Base-by-base conservation (phyloP, 2,113 vertebrate species). In the Elephas maximus region DNA sequence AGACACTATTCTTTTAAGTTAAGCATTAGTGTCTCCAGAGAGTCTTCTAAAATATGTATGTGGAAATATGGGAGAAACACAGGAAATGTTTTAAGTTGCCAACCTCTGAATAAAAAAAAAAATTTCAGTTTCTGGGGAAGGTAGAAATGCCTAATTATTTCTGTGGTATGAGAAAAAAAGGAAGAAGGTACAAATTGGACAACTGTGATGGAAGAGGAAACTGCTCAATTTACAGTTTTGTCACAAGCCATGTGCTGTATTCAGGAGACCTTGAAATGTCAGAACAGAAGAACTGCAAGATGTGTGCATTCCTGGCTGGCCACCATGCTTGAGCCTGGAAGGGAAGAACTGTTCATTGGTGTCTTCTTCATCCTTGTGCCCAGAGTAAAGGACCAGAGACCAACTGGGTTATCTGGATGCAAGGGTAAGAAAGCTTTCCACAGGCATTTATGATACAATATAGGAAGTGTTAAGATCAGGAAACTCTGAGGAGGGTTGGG, bases 371-470 rank as follows among this genome's bases (percentile, higher is more conserved):
- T 79, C 44, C 51, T 76, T 90, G 28, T 45, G 2, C 84, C 44
- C 76, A 71, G 65, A 87, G 11, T 17, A 73, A 71, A 74, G 24
- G 30, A 30, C 15, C 14, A 9, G 78, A 41, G 44, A 10, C 2
- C 12, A 48, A 8, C 28, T 24, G 17, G 8, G 28, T 21, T 94
- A 69, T 90, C 77, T 84, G 67, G 63, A 60, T 3, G 15, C 48
- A 41, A 45, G 69, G 6, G 5, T 6, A 41, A 80, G 15, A 44
- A 15, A 67, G 67, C n/a, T 82, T 85, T 51, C 62, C 10, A 24
- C 0, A 2, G n/a, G 18, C 7, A 7, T 5, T 44, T 24, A 2
- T 0, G 0, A 14, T 33, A 4, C 17, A 24, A 3, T 48, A 0
- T 41, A 67, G 28, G 18, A 37, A 51, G 63, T 45, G 1, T 14